Conservation (phyloP, 2,113 vertebrate genomes). For the Dunckerocampus dactyliophorus region DNA sequence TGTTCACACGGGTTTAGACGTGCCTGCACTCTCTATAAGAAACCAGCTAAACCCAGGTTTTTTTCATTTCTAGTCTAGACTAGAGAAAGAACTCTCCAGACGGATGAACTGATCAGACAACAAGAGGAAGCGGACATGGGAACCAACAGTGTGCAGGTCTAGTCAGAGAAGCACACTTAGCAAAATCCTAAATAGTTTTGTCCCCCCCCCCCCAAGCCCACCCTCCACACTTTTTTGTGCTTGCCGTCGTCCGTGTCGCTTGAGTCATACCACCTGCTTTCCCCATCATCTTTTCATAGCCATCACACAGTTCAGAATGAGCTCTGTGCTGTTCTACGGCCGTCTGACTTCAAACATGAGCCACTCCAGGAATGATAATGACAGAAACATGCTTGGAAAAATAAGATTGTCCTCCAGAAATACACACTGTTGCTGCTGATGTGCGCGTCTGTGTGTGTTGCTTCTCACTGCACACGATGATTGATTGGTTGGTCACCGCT, state of each 20-base stretch:
- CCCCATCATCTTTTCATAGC: constrained; percentile 55
- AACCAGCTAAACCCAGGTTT: constrained; percentile 4
- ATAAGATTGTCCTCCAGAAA: constrained; percentile 58
- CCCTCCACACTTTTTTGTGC: constrained; percentile 13
- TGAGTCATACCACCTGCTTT: constrained; percentile 68
- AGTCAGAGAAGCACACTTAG: constrained; percentile 34
- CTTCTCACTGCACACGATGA: constrained; percentile 27
- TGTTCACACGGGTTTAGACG: neutral
- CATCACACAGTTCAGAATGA: constrained; percentile 50
- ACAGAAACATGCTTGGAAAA: constrained; percentile 77
- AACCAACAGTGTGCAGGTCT: constrained; percentile 29
- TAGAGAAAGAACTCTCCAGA: constrained; percentile 24
- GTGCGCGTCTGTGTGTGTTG: constrained; percentile 8
- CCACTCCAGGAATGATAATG: constrained; percentile 80
- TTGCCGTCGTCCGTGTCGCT: constrained; percentile 29
- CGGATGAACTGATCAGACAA: constrained; percentile 26
- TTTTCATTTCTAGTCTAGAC: constrained; percentile 4
- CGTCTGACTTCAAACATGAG: constrained; percentile 75
- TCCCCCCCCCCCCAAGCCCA: constrained; percentile 2
- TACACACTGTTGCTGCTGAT: constrained; percentile 51
- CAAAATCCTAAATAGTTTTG: constrained; percentile 8
- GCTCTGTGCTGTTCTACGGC: constrained; percentile 63
- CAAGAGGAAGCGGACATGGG: constrained; percentile 34
- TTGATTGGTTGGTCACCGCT: constrained; percentile 45
- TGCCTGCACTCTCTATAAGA: neutral